A percentile compares a stretch with the other conserved stretches of the same genome.
These are phyloP conservation scores for Tachysurus fulvidraco DNA, from an alignment of 2,113 vertebrate genomes.

Conservation along the genomic window DNA sequence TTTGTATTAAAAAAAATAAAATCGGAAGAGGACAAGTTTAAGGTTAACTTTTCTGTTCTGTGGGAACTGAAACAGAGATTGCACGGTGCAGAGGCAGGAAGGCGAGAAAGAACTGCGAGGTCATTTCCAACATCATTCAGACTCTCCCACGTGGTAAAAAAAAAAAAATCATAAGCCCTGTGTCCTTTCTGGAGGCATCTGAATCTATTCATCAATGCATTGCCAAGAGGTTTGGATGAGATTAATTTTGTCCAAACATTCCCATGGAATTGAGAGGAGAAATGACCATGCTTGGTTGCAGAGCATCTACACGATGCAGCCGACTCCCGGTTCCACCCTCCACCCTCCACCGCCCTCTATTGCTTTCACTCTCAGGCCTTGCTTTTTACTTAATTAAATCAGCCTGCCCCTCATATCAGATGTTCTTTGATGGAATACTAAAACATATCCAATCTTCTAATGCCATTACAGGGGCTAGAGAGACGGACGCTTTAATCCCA, in stretches of 20 bases:
- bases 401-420: constrained; percentile 69
- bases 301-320: constrained; percentile 29
- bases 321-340: constrained; percentile 8
- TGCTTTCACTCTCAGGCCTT: constrained; percentile 55
- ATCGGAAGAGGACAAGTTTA: constrained; percentile 7
- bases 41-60: background rate
- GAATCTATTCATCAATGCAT: constrained; percentile 17
- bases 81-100: background rate
- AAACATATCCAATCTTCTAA: constrained; percentile 75
- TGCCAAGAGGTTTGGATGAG: constrained; percentile 12
- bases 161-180: background rate
- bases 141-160: constrained; percentile 15
- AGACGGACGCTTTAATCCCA: constrained; percentile 74
- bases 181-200: background rate
- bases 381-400: constrained; percentile 77
- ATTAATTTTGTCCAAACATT: constrained; percentile 45
- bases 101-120: constrained; percentile 5
- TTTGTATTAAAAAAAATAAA: constrained; percentile 16
- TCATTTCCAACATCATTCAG: constrained; percentile 15
- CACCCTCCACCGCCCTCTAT: constrained; percentile 9
- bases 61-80: background rate
- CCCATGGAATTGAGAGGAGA: constrained; percentile 33
- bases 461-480: constrained; percentile 68
- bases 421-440: constrained; percentile 75
- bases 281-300: constrained; percentile 16